Percentiles rank a stretch among this genome's conserved stretches.
These are phyloP conservation scores for Cryptotermes secundus DNA, from an alignment of 1,140 invertebrate species.

Conservation along the genomic window DNA sequence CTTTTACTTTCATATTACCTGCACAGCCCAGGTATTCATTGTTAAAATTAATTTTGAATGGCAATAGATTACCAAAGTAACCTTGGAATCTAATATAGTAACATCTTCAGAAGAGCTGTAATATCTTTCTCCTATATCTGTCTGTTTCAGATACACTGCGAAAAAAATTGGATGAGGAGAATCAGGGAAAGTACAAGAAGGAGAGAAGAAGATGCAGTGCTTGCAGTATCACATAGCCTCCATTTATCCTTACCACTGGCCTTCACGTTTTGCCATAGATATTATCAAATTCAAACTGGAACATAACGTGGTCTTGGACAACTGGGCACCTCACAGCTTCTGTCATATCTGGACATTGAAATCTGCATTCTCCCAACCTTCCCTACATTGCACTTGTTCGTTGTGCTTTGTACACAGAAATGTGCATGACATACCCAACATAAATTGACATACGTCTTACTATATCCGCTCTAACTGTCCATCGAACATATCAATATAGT, in stretches of 20 bases:
- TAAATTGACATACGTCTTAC: background rate
- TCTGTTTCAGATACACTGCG: conserved; percentile 48
- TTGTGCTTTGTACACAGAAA: background rate
- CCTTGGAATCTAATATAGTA: no score
- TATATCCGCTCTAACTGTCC: background rate
- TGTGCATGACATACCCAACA: background rate
- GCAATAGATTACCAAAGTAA: no score
- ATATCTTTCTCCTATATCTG: no score
- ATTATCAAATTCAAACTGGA: background rate
- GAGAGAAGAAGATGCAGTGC: conserved; percentile 45
- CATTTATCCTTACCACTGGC: background rate
- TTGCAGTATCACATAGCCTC: conserved; percentile 46
- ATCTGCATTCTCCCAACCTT: background rate
- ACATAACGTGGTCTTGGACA: no score
- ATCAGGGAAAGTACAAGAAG: conserved; percentile 47
- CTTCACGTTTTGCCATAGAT: background rate
- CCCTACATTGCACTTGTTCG: background rate
- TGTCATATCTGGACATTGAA: background rate
- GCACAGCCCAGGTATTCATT: no score
- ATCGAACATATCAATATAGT: conserved; percentile 1
- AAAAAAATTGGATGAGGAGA: conserved; percentile 51
- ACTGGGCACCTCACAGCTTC: background rate
- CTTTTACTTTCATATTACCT: no score
- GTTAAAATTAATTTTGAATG: no score
- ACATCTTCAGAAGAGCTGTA: no score